phyloP scores from a whole-genome alignment of 2,888 invertebrate species.

The Acanthosepion esculentum region DNA sequence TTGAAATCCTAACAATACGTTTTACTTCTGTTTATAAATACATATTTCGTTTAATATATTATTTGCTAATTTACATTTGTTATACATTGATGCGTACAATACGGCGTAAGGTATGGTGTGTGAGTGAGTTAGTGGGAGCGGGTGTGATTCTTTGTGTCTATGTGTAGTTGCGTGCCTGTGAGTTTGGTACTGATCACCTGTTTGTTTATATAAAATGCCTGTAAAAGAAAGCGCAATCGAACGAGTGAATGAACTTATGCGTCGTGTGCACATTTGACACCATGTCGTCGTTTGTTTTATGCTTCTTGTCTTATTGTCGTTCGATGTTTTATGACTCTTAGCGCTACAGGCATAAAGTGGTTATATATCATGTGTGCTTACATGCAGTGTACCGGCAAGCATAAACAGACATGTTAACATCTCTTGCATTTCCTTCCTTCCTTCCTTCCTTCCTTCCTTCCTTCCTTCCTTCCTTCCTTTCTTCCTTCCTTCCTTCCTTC shows the following conservation, averaged over 20 bases:
- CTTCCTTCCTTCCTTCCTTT: background rate
- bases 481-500: fast-evolving
- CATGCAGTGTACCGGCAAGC: background rate
- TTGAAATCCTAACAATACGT: too few relatives aligned
- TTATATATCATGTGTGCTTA: slow-evolving; percentile 22
- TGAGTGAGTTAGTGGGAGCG: too few relatives aligned
- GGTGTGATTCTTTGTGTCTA: background rate
- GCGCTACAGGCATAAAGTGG: background rate
- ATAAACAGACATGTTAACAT: background rate
- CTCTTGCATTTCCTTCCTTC: background rate
- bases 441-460: background rate
- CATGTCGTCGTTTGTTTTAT: background rate
- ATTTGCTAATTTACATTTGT: too few relatives aligned
- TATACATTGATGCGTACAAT: too few relatives aligned
- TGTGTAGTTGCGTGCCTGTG: background rate
- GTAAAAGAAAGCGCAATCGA: background rate
- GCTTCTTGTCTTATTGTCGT: background rate
- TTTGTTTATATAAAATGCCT: background rate
- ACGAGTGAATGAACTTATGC: background rate
- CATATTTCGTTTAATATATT: too few relatives aligned
- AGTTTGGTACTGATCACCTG: background rate
- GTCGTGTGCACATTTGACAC: background rate
- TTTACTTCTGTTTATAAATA: too few relatives aligned
- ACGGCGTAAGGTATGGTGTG: too few relatives aligned
- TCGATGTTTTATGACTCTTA: background rate